A percentile compares a stretch with the other conserved stretches of the same genome.
phyloP scores from a whole-genome alignment of 1,140 invertebrate species.

The Alviniconcha marisindica region DNA sequence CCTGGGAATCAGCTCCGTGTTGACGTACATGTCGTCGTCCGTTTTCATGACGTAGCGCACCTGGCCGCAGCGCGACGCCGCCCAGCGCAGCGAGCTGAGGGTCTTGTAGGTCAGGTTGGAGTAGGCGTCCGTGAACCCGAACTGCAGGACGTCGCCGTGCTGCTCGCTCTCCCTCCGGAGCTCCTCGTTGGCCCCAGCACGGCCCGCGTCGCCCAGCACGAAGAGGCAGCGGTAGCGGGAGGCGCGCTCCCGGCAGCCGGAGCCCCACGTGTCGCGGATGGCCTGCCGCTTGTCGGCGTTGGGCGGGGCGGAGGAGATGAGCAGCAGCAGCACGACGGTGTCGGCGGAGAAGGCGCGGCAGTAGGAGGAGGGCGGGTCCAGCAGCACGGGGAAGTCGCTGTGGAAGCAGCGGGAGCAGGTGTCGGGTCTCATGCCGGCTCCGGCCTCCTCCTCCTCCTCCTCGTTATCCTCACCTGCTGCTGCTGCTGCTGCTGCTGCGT shows the following conservation, averaged over 20 bases:
- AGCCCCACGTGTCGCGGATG: conserved; percentile 45
- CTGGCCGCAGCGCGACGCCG: conserved; percentile 80
- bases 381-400: conserved; percentile 38
- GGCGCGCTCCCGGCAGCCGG: conserved; percentile 24
- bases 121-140: conserved; percentile 65
- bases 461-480: not conserved
- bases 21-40: conserved; percentile 91
- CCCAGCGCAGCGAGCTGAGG: conserved; percentile 90
- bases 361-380: conserved; percentile 40
- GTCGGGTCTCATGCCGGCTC: conserved; percentile 22
- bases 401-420: conserved; percentile 40
- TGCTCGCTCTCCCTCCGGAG: conserved; percentile 78
- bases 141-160: conserved; percentile 61
- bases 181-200: conserved; percentile 30
- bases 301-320: conserved; percentile 32
- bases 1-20: conserved; percentile 79
- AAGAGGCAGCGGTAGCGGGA: conserved; percentile 36
- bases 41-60: conserved; percentile 88
- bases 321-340: conserved; percentile 10
- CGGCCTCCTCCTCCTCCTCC: not conserved
- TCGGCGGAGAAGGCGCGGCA: not conserved
- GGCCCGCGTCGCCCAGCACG: conserved; percentile 42
- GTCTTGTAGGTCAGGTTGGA: conserved; percentile 78
- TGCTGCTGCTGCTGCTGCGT: too few relatives aligned
- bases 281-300: conserved; percentile 11